A percentile compares a stretch with the other conserved stretches of the same genome.
Conservation (phyloP, 2,797 vertebrate genomes). For the Phoeniculus purpureus region DNA sequence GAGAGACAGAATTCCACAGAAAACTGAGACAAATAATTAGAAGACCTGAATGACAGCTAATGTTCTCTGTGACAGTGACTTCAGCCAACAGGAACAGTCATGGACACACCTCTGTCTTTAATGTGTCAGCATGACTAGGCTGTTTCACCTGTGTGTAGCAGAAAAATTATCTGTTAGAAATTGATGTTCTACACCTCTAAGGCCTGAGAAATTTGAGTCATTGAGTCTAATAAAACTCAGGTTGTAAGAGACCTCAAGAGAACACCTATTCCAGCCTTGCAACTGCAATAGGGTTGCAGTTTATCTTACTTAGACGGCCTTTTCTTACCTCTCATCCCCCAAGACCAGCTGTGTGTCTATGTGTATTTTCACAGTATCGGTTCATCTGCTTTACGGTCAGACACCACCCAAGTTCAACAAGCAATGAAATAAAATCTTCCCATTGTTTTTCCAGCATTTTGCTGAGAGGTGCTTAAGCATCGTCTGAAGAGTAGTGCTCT, state of each 20-base stretch:
- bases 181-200: background rate
- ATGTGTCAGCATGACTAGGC: background rate
- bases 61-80: background rate
- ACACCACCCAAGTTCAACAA: background rate
- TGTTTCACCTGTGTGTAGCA: background rate
- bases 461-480: background rate
- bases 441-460: background rate
- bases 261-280: background rate
- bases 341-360: background rate
- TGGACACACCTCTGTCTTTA: background rate
- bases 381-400: background rate
- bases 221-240: background rate
- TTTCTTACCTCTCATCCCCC: background rate
- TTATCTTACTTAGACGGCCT: background rate
- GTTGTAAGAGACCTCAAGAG: background rate
- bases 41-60: background rate
- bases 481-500: rapidly evolving
- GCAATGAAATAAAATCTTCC: background rate
- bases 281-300: background rate
- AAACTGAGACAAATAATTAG: background rate
- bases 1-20: background rate
- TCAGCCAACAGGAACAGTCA: background rate
- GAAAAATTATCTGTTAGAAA: background rate
- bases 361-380: background rate
- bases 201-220: background rate